These are phyloP conservation scores for Psephotus haematonotus DNA, from an alignment of 2,113 vertebrate species.

Conservation along the genomic window DNA sequence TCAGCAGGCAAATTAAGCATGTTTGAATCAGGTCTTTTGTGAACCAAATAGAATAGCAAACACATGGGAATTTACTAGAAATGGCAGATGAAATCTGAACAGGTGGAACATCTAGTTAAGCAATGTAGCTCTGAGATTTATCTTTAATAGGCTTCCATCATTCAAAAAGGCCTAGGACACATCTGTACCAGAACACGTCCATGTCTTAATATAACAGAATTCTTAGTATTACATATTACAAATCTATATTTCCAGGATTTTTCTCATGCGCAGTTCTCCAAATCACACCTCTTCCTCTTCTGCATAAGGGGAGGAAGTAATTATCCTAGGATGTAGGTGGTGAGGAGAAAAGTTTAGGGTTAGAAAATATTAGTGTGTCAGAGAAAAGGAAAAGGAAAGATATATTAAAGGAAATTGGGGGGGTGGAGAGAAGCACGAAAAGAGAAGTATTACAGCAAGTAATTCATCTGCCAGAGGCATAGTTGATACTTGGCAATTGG, in stretches of 20 bases:
- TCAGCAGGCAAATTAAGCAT: slow-evolving; percentile 3
- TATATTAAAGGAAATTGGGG: not conserved
- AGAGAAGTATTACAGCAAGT: not conserved
- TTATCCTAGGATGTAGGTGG: not conserved
- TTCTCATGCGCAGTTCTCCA: not conserved
- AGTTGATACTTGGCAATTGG: not conserved
- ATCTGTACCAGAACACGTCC: not conserved
- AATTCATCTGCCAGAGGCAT: not conserved
- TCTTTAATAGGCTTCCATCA: not conserved
- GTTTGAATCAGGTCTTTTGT: not conserved
- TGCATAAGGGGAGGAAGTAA: not conserved
- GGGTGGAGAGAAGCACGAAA: not conserved
- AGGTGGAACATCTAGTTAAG: not conserved
- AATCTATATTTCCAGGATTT: not conserved
- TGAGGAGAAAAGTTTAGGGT: not conserved
- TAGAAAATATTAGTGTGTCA: not conserved
- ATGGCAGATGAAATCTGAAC: not conserved
- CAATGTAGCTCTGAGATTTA: not conserved
- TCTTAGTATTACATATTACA: not conserved
- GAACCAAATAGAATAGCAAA: not conserved
- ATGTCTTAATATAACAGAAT: not conserved
- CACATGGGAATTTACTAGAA: not conserved
- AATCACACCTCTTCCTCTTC: not conserved
- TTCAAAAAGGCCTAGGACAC: not conserved
- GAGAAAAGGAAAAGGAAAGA: not conserved